A percentile compares a stretch with the other conserved stretches of the same genome.
Evolutionary conservation across 2,888 invertebrate genomes (phyloP).

Genomic region (Oscheius sp.): DNA sequence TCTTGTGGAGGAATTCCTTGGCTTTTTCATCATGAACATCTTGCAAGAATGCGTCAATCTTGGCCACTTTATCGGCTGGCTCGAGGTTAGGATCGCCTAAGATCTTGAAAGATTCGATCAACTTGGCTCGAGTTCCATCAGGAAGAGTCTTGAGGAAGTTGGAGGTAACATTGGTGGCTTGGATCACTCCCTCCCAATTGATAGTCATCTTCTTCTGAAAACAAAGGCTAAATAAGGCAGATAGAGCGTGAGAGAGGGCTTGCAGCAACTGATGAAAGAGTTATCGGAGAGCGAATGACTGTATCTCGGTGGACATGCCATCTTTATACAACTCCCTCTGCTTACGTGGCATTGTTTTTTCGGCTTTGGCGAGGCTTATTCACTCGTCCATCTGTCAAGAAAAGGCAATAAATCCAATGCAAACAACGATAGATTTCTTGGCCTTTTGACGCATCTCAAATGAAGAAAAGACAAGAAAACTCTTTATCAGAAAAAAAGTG

Average conservation of each 20-base stretch:
- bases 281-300: constrained; percentile 9
- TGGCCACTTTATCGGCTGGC: constrained; percentile 15
- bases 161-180: neutral
- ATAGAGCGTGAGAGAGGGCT: neutral
- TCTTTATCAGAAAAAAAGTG: neutral
- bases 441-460: neutral
- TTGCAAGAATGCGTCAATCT: constrained; percentile 2
- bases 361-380: constrained; percentile 10
- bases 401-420: neutral
- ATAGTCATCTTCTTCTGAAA: neutral
- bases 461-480: too few relatives aligned
- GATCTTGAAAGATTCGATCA: constrained; percentile 26
- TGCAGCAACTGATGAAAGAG: constrained; percentile 12
- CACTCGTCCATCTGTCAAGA: neutral
- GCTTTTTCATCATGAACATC: constrained; percentile 7
- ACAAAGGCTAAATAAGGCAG: too few relatives aligned
- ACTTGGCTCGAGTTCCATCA: constrained; percentile 12
- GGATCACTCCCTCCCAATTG: constrained; percentile 9
- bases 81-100: constrained; percentile 13
- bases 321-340: constrained; percentile 11
- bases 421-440: neutral
- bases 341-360: constrained; percentile 24
- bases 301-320: constrained; percentile 2
- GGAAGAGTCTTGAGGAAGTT: constrained; percentile 2
- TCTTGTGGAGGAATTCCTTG: constrained; percentile 16